These are phyloP conservation scores for Scrobipalpa atriplicella DNA, from an alignment of 2,888 invertebrate species.

Conservation along the genomic window DNA sequence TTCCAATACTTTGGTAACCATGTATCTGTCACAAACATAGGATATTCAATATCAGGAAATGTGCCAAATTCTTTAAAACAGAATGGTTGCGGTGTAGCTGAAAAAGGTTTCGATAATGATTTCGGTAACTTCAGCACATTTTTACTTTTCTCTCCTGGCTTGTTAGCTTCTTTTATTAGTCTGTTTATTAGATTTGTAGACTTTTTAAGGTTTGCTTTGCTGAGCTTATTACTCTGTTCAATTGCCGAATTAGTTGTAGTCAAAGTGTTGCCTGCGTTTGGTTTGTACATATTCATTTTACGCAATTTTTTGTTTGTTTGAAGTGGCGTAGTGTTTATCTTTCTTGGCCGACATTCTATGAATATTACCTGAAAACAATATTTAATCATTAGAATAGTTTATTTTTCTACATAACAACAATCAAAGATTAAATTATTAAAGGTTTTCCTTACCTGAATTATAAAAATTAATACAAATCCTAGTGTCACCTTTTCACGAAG, in stretches of 20 bases:
- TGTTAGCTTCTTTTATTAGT: conserved; percentile 11
- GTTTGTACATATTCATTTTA: background rate
- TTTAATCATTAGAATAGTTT: background rate
- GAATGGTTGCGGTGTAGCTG: conserved; percentile 26
- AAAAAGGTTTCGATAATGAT: background rate
- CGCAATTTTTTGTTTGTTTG: conserved; percentile 1
- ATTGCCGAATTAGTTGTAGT: too few species aligned
- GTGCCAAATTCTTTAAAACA: conserved; percentile 40
- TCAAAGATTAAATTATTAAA: background rate
- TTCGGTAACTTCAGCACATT: background rate
- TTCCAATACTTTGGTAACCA: conserved; percentile 62
- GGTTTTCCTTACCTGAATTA: conserved; percentile 51
- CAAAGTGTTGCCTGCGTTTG: background rate
- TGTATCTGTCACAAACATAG: conserved; percentile 55
- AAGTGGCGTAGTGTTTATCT: conserved; percentile 17
- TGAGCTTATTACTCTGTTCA: background rate
- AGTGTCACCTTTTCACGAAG: conserved; percentile 55
- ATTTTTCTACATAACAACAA: background rate
- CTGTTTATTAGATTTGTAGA: conserved; percentile 13
- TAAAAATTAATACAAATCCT: conserved; percentile 41
- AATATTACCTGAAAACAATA: conserved; percentile 44
- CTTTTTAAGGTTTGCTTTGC: background rate
- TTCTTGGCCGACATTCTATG: conserved; percentile 45
- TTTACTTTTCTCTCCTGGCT: background rate
- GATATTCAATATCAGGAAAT: conserved; percentile 70